Conservation (phyloP, 2,797 vertebrate genomes). For the Diplodus sargus region DNA sequence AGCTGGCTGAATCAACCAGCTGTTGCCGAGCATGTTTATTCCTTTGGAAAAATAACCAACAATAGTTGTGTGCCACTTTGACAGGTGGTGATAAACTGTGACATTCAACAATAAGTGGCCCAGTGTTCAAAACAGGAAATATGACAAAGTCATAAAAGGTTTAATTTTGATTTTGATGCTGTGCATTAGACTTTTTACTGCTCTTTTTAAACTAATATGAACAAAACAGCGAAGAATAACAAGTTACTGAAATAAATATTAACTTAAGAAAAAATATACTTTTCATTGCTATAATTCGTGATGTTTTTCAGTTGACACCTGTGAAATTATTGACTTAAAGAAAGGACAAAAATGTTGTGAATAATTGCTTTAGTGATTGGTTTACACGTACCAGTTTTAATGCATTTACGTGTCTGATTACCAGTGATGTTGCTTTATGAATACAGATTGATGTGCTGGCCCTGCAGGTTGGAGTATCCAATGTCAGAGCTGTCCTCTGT, state of each 20-base stretch:
- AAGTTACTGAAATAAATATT: neutral
- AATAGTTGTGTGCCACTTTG: conserved; percentile 52
- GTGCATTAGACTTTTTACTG: neutral
- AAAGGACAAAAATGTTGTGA: conserved; percentile 2
- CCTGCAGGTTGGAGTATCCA: conserved; percentile 13
- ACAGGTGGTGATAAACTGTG: conserved; percentile 57
- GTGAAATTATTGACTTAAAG: neutral
- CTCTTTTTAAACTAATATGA: conserved; percentile 14
- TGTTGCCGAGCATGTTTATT: conserved; percentile 19
- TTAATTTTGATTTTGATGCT: conserved; percentile 26
- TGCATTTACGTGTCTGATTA: neutral
- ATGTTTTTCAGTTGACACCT: neutral
- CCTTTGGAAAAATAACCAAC: conserved; percentile 30
- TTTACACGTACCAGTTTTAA: neutral
- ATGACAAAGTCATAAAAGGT: conserved; percentile 6
- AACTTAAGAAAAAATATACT: neutral
- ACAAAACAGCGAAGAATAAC: conserved; percentile 14
- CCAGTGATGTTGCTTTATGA: neutral
- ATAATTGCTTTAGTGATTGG: neutral
- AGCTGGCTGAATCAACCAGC: conserved; percentile 40
- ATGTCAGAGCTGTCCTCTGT: conserved; percentile 28
- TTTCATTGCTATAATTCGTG: neutral
- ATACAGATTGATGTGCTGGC: neutral
- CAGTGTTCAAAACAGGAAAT: conserved; percentile 30
- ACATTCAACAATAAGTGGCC: conserved; percentile 41